Base-by-base conservation (phyloP, 1,140 invertebrate genomes). In the Drosophila triauraria region DNA sequence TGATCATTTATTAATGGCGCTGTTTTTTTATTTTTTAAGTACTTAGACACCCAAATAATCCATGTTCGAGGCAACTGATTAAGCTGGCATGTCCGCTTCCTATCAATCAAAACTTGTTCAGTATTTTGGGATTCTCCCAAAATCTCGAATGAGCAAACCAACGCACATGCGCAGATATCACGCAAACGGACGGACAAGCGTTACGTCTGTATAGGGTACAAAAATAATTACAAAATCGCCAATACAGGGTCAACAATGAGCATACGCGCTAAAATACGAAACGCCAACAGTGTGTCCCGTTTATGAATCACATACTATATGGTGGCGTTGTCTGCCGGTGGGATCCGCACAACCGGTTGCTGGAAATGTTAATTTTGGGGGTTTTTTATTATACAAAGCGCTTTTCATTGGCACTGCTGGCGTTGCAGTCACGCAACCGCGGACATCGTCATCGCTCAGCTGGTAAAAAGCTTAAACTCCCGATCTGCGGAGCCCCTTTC, bases 211-310 rank as follows among this genome's bases (percentile, higher is more conserved):
- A 38, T 54, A 40, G 38, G 50, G 59, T 17, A 51, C 42, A 56
- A 53, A 59, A 43, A 27, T 56, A 23, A 88, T 87, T 87, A 88
- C 83, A 84, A 87, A 87, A 87, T 88, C 85, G 80, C 72, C 72
- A 70, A 84, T 84, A 82, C 76, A 87, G 84, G 83, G 76, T 87
- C 80, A 69, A 75, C 62, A 69, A 80, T 69, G 59, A 64, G 65
- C 61, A 61, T 74, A 79, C 59, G 71, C 70, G 48, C 59, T 71
- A 27, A 38, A 74, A 75, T 63, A 20, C 58, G 74, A 84, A 85
- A 80, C 67, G 60, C 51, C 57, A 76, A 71, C 53, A 64, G 68
- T 69, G 56, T 56, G 75, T 76, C 30, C 75, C 56, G 74, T 63
- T 62, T 71, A 88, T 87, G 84, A 88, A 87, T 87, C 84, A 87